These are phyloP conservation scores for Eidolon dupreanum DNA, from an alignment of 2,797 vertebrate genomes.

Conservation along the genomic window DNA sequence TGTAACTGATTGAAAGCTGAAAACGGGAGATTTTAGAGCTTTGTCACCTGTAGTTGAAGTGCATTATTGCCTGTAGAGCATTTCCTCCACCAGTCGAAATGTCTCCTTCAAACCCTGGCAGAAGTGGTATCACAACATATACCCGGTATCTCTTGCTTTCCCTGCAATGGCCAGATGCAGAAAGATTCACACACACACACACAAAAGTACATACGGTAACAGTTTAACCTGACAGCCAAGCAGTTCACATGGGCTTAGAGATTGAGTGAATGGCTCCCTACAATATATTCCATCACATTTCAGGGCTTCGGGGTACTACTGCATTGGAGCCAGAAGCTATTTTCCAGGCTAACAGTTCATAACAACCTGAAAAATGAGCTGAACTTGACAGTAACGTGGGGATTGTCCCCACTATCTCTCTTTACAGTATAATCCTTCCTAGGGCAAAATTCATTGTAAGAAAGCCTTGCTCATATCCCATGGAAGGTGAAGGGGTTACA, in stretches of 20 bases:
- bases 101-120: slow-evolving; percentile 97
- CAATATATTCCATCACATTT: not conserved
- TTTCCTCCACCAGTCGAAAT: slow-evolving; percentile 96
- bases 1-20: not conserved
- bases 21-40: accelerated
- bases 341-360: not conserved
- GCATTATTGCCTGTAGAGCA: slow-evolving; percentile 97
- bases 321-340: not conserved
- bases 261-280: not conserved
- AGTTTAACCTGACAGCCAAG: not conserved
- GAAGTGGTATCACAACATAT: slow-evolving; percentile 95
- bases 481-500: not conserved
- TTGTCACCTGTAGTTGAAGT: slow-evolving; percentile 97
- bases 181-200: not conserved
- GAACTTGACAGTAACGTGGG: not conserved
- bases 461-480: not conserved
- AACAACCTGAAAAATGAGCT: not conserved
- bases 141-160: slow-evolving; percentile 92
- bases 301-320: not conserved
- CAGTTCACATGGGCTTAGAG: not conserved
- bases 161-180: slow-evolving; percentile 82
- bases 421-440: not conserved
- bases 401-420: not conserved
- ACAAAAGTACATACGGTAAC: not conserved
- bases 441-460: not conserved